Evolutionary conservation across 2,888 invertebrate species (phyloP), one percentile per base, ranked within the genome.

Genomic region (Plagodis dolabraria): DNA sequence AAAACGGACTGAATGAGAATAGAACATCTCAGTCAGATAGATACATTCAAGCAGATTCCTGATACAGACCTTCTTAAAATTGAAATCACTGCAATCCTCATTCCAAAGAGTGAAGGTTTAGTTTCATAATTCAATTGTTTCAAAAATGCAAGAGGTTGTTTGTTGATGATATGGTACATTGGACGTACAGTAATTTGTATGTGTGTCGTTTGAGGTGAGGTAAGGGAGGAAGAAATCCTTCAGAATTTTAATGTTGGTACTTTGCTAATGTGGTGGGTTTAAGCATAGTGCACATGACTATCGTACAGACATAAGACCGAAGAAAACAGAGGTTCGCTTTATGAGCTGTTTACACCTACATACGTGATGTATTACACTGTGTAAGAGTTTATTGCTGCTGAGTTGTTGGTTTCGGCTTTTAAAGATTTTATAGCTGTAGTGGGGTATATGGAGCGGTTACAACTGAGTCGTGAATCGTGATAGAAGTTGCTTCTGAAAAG

Each of bases 111-210:
- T 5, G 46, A 47, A 55, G 33, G 47, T 44, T 40, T 5, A 12
- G 0, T 7, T 64, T 22, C 33, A 33, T 9, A 50, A 44, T 33
- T 0, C 7, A 22, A n/a, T 34, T 33, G 22, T 43, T 54, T 43
- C 9, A 12, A n/a, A 40, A 12, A 11, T 40, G 54, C 33, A 43
- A 45, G 33, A 4, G 8, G 44, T 62, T 44, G 33, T 71, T 70
- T 53, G 68, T 46, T 51, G 40, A 55, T 7, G 22, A 57, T 46
- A 48, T 59, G 46, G 55, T 51, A 52, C 56, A 61, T 61, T 58
- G 55, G 51, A 55, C 52, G 70, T 70, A 75, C 63, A 74, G 75
- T 80, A 79, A 80, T 79, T 79, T 81, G 77, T 74, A 68, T 73
- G n/a, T n/a, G 68, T 65, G 70, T 70, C 50, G 52, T 62, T 65